Conservation (phyloP, 2,797 vertebrate genomes). For the Danio kyathit region DNA sequence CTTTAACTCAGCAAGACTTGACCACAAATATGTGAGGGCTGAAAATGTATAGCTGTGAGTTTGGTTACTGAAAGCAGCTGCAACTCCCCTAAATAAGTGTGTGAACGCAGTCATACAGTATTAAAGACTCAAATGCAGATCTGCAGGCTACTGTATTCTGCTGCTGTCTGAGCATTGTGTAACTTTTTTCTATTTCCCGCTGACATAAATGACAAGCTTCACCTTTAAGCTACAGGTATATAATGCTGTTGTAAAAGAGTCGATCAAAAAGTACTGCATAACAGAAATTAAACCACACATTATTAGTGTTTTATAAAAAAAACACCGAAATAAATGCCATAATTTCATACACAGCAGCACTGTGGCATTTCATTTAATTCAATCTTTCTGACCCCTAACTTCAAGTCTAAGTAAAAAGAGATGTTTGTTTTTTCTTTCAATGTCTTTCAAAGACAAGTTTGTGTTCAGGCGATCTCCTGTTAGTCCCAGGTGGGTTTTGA, state of each 20-base stretch:
- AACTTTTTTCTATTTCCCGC: background rate
- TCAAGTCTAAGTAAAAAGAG: background rate
- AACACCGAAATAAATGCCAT: background rate
- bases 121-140: too few species aligned
- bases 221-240: background rate
- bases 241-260: background rate
- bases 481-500: constrained; percentile 7
- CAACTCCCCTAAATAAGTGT: too few species aligned
- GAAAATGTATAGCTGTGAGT: too few species aligned
- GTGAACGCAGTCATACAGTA: too few species aligned
- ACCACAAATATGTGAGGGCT: too few species aligned
- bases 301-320: constrained; percentile 4
- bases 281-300: background rate
- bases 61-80: too few species aligned
- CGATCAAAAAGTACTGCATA: background rate
- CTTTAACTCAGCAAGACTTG: too few species aligned
- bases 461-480: background rate
- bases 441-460: background rate
- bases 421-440: too few species aligned
- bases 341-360: background rate
- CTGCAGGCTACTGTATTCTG: too few species aligned
- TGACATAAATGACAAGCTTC: background rate
- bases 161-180: too few species aligned
- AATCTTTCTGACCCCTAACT: background rate
- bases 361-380: constrained; percentile 21